These are phyloP conservation scores for Ophiothrix spiculata DNA, from an alignment of 35 echinoderm and acorn worm species.

Conservation along the genomic window DNA sequence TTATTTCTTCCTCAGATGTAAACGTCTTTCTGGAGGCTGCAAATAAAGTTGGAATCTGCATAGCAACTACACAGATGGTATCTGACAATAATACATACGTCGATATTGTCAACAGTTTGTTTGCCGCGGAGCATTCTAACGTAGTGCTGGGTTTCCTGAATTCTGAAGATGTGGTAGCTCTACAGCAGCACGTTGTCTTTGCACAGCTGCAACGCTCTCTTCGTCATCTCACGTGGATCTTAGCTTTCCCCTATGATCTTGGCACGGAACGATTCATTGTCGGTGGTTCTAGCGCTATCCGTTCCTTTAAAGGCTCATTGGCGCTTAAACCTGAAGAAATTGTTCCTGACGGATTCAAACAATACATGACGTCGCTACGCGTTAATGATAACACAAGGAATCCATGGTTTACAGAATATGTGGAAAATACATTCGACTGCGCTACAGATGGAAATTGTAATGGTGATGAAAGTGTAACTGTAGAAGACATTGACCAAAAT, in stretches of 20 bases:
- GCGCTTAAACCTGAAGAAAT: not conserved
- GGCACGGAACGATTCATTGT: not conserved
- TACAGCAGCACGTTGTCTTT: not conserved
- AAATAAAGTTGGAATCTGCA: not conserved
- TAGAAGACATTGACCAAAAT: not conserved
- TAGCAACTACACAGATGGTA: not conserved
- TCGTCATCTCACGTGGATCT: conserved; percentile 20
- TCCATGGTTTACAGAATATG: conserved; percentile 51
- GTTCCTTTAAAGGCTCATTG: conserved; percentile 4
- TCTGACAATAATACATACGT: not conserved
- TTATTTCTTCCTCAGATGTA: too few relatives aligned
- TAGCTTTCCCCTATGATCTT: conserved; percentile 17
- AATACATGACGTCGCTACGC: conserved; percentile 25
- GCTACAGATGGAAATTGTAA: not conserved
- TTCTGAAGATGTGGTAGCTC: not conserved
- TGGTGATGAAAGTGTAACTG: not conserved
- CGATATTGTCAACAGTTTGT: not conserved
- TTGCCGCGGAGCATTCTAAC: not conserved
- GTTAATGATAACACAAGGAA: not conserved
- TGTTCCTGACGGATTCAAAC: conserved; percentile 9
- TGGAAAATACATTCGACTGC: conserved; percentile 34
- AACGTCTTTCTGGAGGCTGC: conserved; percentile 6
- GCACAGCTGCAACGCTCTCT: too few relatives aligned
- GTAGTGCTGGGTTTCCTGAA: conserved; percentile 29
- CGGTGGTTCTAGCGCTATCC: not conserved